Evolutionary conservation across 2,113 vertebrate species (phyloP).

Genomic region (Canis aureus): DNA sequence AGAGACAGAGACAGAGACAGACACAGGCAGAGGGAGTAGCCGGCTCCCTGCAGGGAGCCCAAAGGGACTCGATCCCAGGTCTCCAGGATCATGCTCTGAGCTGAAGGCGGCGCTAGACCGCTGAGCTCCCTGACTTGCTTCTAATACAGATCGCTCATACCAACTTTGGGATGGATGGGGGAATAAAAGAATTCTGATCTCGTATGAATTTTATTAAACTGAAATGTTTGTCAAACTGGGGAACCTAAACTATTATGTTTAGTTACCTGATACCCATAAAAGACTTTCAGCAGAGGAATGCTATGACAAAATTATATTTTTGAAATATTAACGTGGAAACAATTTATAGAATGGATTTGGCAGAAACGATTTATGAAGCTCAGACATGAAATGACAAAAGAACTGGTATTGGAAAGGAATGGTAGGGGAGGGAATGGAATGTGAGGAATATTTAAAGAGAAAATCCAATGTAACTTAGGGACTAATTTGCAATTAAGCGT

Average conservation of each 20-base stretch:
- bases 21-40: too few species aligned
- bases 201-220: not conserved
- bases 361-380: conserved; percentile 30
- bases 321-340: conserved; percentile 5
- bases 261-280: not conserved
- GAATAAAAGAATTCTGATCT: not conserved
- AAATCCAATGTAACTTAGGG: not conserved
- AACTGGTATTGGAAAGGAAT: not conserved
- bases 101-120: too few species aligned
- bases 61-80: too few species aligned
- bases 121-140: not conserved
- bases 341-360: not conserved
- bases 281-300: not conserved
- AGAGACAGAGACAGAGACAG: too few species aligned
- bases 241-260: not conserved
- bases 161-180: not conserved
- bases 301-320: not conserved
- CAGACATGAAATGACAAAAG: not conserved
- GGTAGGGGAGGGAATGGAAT: not conserved
- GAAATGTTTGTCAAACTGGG: not conserved
- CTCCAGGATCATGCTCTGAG: too few species aligned
- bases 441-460: not conserved
- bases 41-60: too few species aligned
- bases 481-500: not conserved
- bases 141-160: not conserved